These are phyloP conservation scores for Steinernema scapterisci DNA, from an alignment of 2,888 invertebrate species.

Conservation along the genomic window DNA sequence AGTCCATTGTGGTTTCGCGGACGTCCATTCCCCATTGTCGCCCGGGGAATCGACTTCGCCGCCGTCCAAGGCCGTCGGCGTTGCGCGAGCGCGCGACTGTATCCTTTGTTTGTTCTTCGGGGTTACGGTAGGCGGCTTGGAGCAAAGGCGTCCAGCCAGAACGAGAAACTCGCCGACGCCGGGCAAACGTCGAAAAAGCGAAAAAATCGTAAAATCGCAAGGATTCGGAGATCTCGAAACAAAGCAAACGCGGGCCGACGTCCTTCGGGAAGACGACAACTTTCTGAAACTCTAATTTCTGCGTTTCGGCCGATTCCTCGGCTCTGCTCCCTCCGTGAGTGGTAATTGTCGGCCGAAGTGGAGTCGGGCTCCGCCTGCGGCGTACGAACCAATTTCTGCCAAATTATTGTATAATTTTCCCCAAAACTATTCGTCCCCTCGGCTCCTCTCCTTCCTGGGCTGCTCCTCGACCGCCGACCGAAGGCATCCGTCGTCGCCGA, in stretches of 20 bases:
- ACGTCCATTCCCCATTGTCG: constrained; percentile 22
- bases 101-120: constrained; percentile 25
- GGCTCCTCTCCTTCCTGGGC: neutral
- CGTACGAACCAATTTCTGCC: constrained; percentile 11
- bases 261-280: neutral
- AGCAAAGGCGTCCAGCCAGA: neutral
- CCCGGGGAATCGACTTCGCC: neutral
- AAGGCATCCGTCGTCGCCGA: constrained; percentile 4
- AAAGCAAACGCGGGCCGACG: neutral
- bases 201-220: neutral
- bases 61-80: constrained; percentile 17
- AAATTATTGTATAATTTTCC: constrained; percentile 25
- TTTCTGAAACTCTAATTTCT: neutral
- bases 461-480: constrained; percentile 14
- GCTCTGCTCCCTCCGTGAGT: neutral
- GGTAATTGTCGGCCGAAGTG: neutral
- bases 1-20: constrained; percentile 31
- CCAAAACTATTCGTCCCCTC: constrained; percentile 10
- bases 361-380: constrained; percentile 6
- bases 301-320: neutral
- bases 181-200: neutral
- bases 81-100: constrained; percentile 26
- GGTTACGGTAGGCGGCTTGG: constrained; percentile 19
- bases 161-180: constrained; percentile 1
- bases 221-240: neutral